A percentile compares a stretch with the other conserved stretches of the same genome.
Evolutionary conservation across 2,888 invertebrate genomes (phyloP).

Genomic region (Eupeodes luniger): DNA sequence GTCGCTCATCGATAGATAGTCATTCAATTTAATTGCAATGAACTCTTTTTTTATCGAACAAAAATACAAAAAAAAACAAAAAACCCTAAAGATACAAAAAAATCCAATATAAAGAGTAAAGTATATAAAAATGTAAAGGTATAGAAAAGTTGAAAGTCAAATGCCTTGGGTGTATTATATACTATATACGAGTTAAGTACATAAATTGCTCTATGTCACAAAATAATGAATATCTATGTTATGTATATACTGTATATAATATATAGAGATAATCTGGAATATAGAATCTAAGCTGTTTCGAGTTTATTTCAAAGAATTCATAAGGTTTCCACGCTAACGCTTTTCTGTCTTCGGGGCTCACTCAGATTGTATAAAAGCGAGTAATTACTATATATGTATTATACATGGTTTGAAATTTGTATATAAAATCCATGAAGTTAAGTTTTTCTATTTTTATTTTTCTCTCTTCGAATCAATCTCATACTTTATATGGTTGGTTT

Average conservation of each 20-base stretch:
- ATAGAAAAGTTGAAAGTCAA: conserved; percentile 4
- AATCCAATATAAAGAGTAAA: background rate
- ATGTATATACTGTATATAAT: too few relatives aligned
- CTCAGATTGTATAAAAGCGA: background rate
- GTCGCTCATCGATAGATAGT: background rate
- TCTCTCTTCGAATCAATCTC: background rate
- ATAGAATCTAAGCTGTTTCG: background rate
- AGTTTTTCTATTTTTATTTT: background rate
- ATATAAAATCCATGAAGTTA: conserved; percentile 1
- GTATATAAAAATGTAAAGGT: too few relatives aligned
- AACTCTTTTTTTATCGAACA: conserved; percentile 1
- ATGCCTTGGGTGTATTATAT: background rate
- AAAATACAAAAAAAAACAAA: too few relatives aligned
- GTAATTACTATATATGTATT: background rate
- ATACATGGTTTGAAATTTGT: background rate
- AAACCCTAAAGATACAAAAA: background rate
- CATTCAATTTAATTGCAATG: conserved; percentile 17
- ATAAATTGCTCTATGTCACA: background rate
- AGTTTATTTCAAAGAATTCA: background rate
- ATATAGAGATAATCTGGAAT: background rate
- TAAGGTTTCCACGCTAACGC: background rate
- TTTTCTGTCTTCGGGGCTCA: background rate
- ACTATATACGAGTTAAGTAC: too few relatives aligned
- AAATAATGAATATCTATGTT: background rate
- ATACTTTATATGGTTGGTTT: background rate